phyloP scores from a whole-genome alignment of 37 sponge, comb jelly and placozoan genomes.

The Cliona cf. orientalis region DNA sequence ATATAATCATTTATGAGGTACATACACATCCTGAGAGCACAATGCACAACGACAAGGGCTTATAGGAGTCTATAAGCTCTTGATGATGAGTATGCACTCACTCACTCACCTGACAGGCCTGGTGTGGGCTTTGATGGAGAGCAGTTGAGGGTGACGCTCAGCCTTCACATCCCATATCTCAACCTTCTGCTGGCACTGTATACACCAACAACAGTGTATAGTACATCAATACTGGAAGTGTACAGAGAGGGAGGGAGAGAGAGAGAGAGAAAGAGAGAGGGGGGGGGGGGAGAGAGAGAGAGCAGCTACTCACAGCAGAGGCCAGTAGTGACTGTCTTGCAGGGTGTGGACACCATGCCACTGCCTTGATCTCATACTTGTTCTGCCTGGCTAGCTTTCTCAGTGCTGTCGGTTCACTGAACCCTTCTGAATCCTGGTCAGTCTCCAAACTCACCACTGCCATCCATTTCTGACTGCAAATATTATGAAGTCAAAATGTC shows the following conservation, averaged over 20 bases:
- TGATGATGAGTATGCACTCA: not conserved
- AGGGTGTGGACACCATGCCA: conserved; percentile 83
- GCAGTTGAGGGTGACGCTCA: conserved; percentile 52
- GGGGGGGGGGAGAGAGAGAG: too few species aligned
- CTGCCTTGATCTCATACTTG: conserved; percentile 77
- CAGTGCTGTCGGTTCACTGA: conserved; percentile 44
- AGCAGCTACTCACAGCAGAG: conserved; percentile 62
- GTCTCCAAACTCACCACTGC: conserved; percentile 70
- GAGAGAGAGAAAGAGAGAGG: too few species aligned
- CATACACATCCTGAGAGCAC: not conserved
- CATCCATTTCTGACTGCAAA: conserved; percentile 74
- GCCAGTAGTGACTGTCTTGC: conserved; percentile 52
- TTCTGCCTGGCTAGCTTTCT: conserved; percentile 69
- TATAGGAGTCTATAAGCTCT: not conserved
- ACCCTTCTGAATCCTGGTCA: not conserved
- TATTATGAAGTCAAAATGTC: not conserved
- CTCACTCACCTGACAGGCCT: conserved; percentile 67
- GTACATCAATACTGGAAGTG: too few species aligned
- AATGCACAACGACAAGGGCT: too few species aligned
- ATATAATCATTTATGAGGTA: not conserved
- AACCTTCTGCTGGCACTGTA: conserved; percentile 79
- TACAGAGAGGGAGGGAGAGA: too few species aligned
- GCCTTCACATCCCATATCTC: conserved; percentile 82
- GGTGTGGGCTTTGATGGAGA: conserved; percentile 79
- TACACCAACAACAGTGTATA: too few species aligned